A percentile compares a stretch with the other conserved stretches of the same genome.
phyloP scores from a whole-genome alignment of 2,888 invertebrate genomes.

The Artemia sinica region DNA sequence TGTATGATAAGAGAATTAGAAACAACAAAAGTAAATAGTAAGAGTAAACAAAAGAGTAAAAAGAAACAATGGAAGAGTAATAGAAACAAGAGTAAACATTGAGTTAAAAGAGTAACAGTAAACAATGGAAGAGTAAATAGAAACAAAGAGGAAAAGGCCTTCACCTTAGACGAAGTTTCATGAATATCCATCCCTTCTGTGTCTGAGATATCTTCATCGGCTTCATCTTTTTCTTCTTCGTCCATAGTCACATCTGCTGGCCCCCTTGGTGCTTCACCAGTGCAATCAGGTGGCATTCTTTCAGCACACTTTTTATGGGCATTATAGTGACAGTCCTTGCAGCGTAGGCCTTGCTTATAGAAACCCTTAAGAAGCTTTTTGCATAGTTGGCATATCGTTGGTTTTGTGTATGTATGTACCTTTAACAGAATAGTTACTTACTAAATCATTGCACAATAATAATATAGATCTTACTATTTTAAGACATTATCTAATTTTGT shows the following conservation, averaged over 20 bases:
- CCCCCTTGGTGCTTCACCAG: conserved; percentile 52
- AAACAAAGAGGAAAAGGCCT: too few species aligned
- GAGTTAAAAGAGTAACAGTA: too few species aligned
- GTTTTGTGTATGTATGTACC: conserved; percentile 87
- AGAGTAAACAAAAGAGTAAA: too few species aligned
- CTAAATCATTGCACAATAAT: background rate
- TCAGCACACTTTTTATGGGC: conserved; percentile 85
- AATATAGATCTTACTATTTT: background rate
- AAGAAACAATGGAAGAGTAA: too few species aligned
- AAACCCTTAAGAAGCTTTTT: conserved; percentile 85
- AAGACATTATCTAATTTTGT: background rate
- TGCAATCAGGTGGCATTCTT: conserved; percentile 72
- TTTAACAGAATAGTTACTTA: conserved; percentile 32
- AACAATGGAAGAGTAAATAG: too few species aligned
- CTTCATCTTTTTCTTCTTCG: conserved; percentile 2
- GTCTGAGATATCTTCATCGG: conserved; percentile 3
- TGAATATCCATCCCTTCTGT: conserved; percentile 9
- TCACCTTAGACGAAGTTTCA: background rate
- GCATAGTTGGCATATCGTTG: conserved; percentile 89
- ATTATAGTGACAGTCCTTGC: conserved; percentile 91
- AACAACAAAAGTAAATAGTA: too few species aligned
- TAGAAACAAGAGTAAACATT: too few species aligned
- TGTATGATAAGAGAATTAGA: too few species aligned
- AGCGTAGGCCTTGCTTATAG: conserved; percentile 91
- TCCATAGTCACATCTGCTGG: conserved; percentile 31